Base-by-base conservation (phyloP, 2,113 vertebrate genomes). In the Ammospiza nelsoni region DNA sequence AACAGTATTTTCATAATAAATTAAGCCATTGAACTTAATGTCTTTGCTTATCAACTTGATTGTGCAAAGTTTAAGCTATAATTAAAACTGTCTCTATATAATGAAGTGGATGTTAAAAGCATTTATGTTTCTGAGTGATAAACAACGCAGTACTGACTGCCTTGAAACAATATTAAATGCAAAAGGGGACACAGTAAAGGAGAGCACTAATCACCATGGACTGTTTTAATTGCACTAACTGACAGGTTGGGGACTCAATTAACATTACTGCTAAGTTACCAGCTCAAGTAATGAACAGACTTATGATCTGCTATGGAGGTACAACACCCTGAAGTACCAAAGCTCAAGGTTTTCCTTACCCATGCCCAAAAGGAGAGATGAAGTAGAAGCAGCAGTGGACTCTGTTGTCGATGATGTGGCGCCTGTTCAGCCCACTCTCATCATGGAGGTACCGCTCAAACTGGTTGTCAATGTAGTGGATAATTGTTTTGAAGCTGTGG, bases 351-450 rank as follows among this genome's bases (percentile, higher is more conserved):
- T 54, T 79, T 54, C 8, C 96, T 98, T 98, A 99, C 98, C 98
- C 98, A 3, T 99, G 98, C 81, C 98, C 98, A 92, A 98, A 99
- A 23, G 99, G 99, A 54, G 99, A 99, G 93, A 99, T 99, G 97
- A 99, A 99, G 95, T 99, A 99, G 96, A 99, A 99, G 95, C 98
- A 99, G 97, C 98, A 98, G 77, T 99, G 98, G 37, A 99, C 98
- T 77, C 99, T 94, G 97, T 99, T 99, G 97, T 99, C 98, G 88
- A 99, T 98, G 35, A 98, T 99, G 96, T 99, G 99, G 82, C 98
- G 98, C 68, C 99, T 97, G 98, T 99, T 99, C 58, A 98, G 97
- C 7, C 99, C 98, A 4, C 98, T 98, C 97, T 99, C 98, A 31
- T 99, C 99, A 3, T 98, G 98, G 7, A 99, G 98, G 96, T 99